Percentiles rank a stretch among this genome's conserved stretches.
Conservation (phyloP, 2,888 invertebrate species). For the Metopia argyrocephala region DNA sequence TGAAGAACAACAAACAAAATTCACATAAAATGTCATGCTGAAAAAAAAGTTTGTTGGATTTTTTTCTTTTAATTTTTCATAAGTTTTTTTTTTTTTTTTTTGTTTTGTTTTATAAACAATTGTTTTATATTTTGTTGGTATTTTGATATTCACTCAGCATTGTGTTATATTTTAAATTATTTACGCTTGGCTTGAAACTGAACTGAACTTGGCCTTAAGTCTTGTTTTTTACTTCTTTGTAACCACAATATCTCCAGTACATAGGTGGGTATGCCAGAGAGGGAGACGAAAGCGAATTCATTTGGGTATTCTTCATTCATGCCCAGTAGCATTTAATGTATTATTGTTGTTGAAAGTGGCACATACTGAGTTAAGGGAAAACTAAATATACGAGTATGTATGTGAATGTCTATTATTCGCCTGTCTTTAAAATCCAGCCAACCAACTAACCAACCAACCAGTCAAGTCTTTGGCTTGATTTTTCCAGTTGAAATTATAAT, state of each 20-base stretch:
- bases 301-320: slow-evolving; percentile 23
- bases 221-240: slow-evolving; percentile 4
- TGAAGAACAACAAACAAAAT: slow-evolving; percentile 8
- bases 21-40: slow-evolving; percentile 59
- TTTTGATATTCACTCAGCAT: slow-evolving; percentile 1
- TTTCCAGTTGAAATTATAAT: slow-evolving; percentile 6
- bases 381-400: neutral
- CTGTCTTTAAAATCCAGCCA: neutral
- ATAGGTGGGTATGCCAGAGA: no score
- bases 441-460: neutral
- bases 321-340: slow-evolving; percentile 29
- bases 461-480: slow-evolving; percentile 1
- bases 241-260: slow-evolving; percentile 15
- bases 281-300: slow-evolving; percentile 10
- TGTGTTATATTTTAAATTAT: slow-evolving; percentile 51
- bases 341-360: neutral
- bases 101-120: no score
- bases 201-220: slow-evolving; percentile 61
- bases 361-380: slow-evolving; percentile 10
- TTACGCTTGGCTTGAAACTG: slow-evolving; percentile 57
- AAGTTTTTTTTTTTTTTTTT: neutral
- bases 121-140: neutral
- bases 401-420: neutral
- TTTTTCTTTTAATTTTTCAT: slow-evolving; percentile 20
- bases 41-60: neutral